These are phyloP conservation scores for Caenorhabditis sinica DNA, from an alignment of 2,888 invertebrate genomes.

Conservation along the genomic window DNA sequence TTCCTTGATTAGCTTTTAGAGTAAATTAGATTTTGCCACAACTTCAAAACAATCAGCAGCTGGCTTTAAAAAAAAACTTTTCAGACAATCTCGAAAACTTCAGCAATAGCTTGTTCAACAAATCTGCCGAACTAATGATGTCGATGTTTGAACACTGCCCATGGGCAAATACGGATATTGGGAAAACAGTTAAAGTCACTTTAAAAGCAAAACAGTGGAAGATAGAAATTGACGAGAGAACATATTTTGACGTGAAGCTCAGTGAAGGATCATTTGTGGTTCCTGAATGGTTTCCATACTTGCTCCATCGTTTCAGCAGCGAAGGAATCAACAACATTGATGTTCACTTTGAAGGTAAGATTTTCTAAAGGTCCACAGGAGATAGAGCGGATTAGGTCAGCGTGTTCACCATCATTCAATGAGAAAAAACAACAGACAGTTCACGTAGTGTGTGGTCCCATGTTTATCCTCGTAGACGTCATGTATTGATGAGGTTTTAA, in stretches of 20 bases:
- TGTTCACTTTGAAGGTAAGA: constrained; percentile 28
- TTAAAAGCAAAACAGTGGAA: background rate
- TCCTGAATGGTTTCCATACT: constrained; percentile 24
- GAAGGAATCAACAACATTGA: constrained; percentile 11
- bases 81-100: constrained; percentile 40
- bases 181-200: constrained; percentile 2
- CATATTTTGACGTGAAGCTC: background rate
- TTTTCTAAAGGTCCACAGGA: background rate
- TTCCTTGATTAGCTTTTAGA: background rate
- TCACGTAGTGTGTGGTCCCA: too few relatives aligned
- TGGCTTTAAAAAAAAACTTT: background rate
- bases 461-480: too few relatives aligned
- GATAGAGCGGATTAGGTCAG: too few relatives aligned
- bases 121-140: constrained; percentile 37
- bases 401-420: too few relatives aligned
- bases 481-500: too few relatives aligned
- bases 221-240: constrained; percentile 10
- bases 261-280: background rate
- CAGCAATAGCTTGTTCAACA: constrained; percentile 22
- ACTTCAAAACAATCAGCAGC: background rate
- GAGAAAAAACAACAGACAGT: too few relatives aligned
- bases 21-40: background rate
- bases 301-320: constrained; percentile 2
- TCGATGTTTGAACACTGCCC: constrained; percentile 21
- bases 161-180: background rate